Evolutionary conservation across 1,140 invertebrate species (phyloP).

Genomic region (Cardiocondyla obscurior): DNA sequence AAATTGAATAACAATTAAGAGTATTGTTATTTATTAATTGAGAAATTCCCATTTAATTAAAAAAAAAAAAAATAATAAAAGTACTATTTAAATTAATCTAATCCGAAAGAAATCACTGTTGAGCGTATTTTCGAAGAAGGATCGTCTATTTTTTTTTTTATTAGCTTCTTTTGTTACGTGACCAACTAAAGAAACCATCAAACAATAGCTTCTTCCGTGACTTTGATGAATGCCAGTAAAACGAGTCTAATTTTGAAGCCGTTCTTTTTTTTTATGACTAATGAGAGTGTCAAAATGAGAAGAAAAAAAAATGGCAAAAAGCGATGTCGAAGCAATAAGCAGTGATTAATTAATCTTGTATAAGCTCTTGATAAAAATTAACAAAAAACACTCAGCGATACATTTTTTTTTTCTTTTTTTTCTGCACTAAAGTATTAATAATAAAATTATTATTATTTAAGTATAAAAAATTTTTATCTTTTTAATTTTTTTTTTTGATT

Average conservation of each 20-base stretch:
- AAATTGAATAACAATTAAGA: neutral
- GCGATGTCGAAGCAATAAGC: neutral
- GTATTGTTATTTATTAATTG: too few species aligned
- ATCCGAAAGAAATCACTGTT: constrained; percentile 32
- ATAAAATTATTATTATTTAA: neutral
- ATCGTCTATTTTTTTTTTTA: constrained; percentile 17
- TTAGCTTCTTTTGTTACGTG: constrained; percentile 49
- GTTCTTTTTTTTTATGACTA: neutral
- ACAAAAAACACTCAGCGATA: neutral
- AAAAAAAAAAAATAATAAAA: neutral
- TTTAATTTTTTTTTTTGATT: neutral
- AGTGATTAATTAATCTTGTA: neutral
- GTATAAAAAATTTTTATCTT: neutral
- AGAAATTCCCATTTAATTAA: neutral
- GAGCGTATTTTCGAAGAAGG: neutral
- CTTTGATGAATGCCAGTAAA: constrained; percentile 38
- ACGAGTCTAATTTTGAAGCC: constrained; percentile 32
- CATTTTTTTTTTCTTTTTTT: too few species aligned
- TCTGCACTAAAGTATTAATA: neutral
- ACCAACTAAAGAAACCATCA: neutral
- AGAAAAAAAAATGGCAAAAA: neutral
- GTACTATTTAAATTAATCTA: neutral
- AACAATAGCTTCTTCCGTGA: neutral
- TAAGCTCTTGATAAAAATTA: constrained; percentile 1
- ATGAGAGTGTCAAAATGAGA: neutral